Conservation (phyloP, 2,888 invertebrate species). For the Steromphala cineraria region DNA sequence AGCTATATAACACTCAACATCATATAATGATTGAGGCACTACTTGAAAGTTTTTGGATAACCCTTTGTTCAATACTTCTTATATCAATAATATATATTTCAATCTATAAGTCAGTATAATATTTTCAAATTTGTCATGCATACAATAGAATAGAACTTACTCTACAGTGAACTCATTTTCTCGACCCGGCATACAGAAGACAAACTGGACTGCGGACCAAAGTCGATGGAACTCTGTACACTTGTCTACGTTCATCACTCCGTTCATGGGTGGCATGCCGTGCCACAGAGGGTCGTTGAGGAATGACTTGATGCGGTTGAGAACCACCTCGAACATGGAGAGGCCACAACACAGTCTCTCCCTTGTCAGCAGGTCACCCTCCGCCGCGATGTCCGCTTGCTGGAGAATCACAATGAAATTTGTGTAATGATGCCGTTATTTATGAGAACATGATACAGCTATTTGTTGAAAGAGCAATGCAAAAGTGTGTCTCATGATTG, state of each 20-base stretch:
- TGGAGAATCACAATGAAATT: slow-evolving; percentile 72
- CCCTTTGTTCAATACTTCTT: too few species aligned
- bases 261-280: slow-evolving; percentile 88
- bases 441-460: too few species aligned
- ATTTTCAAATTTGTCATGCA: too few species aligned
- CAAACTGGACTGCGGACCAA: slow-evolving; percentile 98
- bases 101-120: too few species aligned
- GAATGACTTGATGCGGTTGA: slow-evolving; percentile 89
- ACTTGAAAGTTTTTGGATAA: too few species aligned
- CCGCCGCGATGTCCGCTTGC: slow-evolving; percentile 95
- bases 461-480: too few species aligned
- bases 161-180: slow-evolving; percentile 97
- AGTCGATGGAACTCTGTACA: slow-evolving; percentile 95
- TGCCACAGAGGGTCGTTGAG: slow-evolving; percentile 85
- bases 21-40: too few species aligned
- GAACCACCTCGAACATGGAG: slow-evolving; percentile 96
- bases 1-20: too few species aligned
- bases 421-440: too few species aligned
- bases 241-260: slow-evolving; percentile 96
- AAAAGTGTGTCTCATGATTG: too few species aligned
- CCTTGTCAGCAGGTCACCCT: slow-evolving; percentile 95
- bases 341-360: slow-evolving; percentile 98
- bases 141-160: slow-evolving; percentile 79
- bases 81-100: too few species aligned
- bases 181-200: slow-evolving; percentile 96